phyloP scores from a whole-genome alignment of 2,888 invertebrate species.

The Drosophila anomalata region DNA sequence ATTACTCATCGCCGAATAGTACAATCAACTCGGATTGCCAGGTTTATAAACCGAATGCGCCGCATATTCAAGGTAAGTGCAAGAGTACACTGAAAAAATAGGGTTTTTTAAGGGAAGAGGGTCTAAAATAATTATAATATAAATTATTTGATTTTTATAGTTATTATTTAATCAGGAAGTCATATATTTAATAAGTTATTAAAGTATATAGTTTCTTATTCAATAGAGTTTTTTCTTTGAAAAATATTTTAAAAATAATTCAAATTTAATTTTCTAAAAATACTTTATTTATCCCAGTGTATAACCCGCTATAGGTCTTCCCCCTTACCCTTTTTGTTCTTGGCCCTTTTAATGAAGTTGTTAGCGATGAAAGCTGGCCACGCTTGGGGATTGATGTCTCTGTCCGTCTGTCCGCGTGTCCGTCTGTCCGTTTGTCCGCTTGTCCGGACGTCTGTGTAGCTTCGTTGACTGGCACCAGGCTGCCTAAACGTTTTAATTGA shows the following conservation, averaged over 20 bases:
- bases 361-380: constrained; percentile 37
- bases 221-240: too few species aligned
- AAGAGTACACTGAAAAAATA: background rate
- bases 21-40: constrained; percentile 85
- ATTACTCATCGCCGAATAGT: constrained; percentile 83
- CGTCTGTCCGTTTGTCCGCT: background rate
- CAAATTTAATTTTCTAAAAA: too few species aligned
- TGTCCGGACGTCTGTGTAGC: constrained; percentile 11
- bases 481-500: constrained; percentile 65
- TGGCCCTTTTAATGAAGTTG: constrained; percentile 24
- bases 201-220: background rate
- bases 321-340: background rate
- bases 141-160: too few species aligned
- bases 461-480: constrained; percentile 54
- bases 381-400: constrained; percentile 16
- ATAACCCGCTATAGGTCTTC: background rate
- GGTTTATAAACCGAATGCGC: constrained; percentile 87
- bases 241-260: too few species aligned
- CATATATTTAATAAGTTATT: too few species aligned
- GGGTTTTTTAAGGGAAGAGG: too few species aligned
- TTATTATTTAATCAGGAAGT: too few species aligned
- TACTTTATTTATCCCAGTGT: background rate
- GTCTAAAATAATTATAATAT: too few species aligned
- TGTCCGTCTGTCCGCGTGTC: constrained; percentile 8
- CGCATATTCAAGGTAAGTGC: constrained; percentile 83